These are phyloP conservation scores for Magallana angulata DNA, from an alignment of 1,140 invertebrate genomes.

Conservation along the genomic window DNA sequence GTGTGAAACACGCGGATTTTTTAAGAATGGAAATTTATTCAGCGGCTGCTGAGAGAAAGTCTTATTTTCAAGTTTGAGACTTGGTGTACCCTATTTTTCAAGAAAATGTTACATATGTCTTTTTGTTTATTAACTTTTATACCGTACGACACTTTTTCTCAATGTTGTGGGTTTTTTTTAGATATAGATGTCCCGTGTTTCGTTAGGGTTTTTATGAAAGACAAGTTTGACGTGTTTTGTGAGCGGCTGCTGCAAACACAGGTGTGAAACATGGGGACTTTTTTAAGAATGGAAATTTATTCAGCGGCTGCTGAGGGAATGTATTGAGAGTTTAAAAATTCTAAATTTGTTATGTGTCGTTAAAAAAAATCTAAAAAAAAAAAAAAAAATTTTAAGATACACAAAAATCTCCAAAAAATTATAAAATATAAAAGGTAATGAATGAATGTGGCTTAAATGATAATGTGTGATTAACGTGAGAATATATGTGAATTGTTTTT, in stretches of 20 bases:
- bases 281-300: neutral
- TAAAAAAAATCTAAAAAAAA: neutral
- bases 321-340: neutral
- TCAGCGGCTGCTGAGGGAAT: neutral
- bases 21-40: neutral
- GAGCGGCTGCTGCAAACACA: neutral
- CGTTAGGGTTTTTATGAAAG: neutral
- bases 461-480: neutral
- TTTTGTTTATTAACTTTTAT: no score
- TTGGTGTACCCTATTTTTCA: no score
- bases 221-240: neutral
- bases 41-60: neutral
- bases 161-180: no score
- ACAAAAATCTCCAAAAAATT: neutral
- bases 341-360: neutral
- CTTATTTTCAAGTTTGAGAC: no score
- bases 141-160: no score
- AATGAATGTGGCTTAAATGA: neutral
- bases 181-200: neutral
- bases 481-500: neutral
- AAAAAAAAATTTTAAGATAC: conserved; percentile 10
- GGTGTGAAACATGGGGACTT: neutral
- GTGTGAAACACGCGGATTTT: neutral
- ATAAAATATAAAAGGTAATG: neutral
- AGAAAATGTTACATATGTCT: no score